Base-by-base conservation (phyloP, 2,888 invertebrate genomes). In the Agrypnus murinus region DNA sequence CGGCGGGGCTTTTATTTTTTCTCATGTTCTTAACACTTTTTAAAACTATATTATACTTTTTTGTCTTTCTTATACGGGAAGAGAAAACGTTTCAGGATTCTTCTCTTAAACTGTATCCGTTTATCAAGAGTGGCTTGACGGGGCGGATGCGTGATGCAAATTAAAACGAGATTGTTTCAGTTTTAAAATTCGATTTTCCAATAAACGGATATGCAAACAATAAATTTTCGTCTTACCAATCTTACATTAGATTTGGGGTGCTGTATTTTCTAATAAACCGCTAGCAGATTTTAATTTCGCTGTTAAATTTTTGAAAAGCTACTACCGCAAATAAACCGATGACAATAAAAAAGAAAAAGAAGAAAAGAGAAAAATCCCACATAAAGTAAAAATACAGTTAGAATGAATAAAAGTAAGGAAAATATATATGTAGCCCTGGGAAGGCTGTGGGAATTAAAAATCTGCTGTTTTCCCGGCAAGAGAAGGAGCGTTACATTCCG, bases 361-460 rank as follows among this genome's bases (percentile, higher is more conserved):
- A n/a, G n/a, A n/a, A n/a, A n/a, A 25, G 5, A 5, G 25, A 46
- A 46, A 25, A 46, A 34, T n/a, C 53, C 17, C 19, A 34, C 36
- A 63, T 65, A 69, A 60, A 48, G 66, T 58, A 62, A 65, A 25
- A 77, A 77, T 71, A 68, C 69, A 77, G 64, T 77, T 77, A 77
- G 80, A 80, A 80, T 79, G 78, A 78, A 77, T 77, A 78, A 81
- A 77, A 81, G 81, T 80, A 84, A 83, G 80, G 80, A 83, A 85
- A 85, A 85, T 84, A 84, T 85, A 84, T 84, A 84, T 83, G 84
- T 85, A 83, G 82, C 83, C 25, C 78, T 76, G 77, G 77, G 81
- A 81, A 81, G 82, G 83, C 84, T 85, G 85, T 86, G 86, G 85
- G 86, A 86, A 86, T 86, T 86, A 86, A 86, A 86, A 86, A 85